Evolutionary conservation across 2,113 vertebrate species (phyloP).

Genomic region (Chroicocephalus ridibundus): DNA sequence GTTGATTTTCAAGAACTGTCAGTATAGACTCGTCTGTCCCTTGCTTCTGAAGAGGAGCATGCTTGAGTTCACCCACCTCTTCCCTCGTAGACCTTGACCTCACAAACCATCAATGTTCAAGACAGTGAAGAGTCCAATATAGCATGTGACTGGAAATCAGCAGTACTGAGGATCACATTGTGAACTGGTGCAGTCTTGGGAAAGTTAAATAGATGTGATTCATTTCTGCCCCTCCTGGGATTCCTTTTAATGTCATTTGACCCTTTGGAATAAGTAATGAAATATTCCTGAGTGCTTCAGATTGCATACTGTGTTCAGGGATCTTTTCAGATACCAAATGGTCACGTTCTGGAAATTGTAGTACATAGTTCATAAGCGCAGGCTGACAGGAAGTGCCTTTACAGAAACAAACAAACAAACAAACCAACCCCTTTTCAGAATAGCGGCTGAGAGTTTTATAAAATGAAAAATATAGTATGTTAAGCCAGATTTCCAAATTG

Average conservation of each 20-base stretch:
- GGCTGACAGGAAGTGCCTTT: not conserved
- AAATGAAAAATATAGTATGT: not conserved
- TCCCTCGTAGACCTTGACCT: not conserved
- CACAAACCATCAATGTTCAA: not conserved
- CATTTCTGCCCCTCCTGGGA: not conserved
- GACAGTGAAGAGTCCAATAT: not conserved
- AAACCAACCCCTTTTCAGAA: not conserved
- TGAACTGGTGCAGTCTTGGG: not conserved
- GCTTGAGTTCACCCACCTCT: not conserved
- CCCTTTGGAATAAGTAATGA: not conserved
- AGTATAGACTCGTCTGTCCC: not conserved
- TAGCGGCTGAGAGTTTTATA: not conserved
- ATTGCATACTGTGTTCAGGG: not conserved
- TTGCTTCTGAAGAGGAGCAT: not conserved
- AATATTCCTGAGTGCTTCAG: not conserved
- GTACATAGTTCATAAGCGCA: not conserved
- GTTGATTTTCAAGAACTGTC: not conserved
- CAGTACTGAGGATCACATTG: not conserved
- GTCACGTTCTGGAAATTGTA: not conserved
- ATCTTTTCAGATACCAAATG: not conserved
- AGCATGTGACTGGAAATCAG: not conserved
- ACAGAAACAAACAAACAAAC: not conserved
- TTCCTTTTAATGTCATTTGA: not conserved
- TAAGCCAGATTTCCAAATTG: not conserved
- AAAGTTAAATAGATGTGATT: not conserved